These are phyloP conservation scores for Hololepta plana DNA, from an alignment of 2,888 invertebrate species.

Conservation along the genomic window DNA sequence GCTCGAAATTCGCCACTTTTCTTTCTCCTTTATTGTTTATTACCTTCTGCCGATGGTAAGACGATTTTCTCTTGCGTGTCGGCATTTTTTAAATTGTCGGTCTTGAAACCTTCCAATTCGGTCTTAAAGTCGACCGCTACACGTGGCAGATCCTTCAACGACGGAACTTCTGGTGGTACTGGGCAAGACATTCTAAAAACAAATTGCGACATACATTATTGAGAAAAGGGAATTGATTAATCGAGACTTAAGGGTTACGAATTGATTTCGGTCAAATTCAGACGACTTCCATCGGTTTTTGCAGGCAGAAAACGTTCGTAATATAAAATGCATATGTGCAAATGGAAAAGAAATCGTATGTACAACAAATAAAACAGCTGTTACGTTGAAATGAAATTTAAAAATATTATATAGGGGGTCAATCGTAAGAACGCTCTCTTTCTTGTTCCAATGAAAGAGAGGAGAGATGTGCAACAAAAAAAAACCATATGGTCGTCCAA, in stretches of 20 bases:
- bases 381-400: no score
- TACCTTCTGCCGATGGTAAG: slow-evolving; percentile 88
- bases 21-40: slow-evolving; percentile 7
- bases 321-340: no score
- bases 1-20: no score
- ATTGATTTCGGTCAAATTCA: no score
- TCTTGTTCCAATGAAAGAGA: neutral
- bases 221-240: no score
- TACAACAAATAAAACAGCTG: no score
- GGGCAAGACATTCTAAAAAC: slow-evolving; percentile 27
- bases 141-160: slow-evolving; percentile 80
- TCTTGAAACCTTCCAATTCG: slow-evolving; percentile 82
- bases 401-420: neutral
- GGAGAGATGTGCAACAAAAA: no score
- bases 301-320: no score
- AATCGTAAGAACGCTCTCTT: slow-evolving; percentile 4
- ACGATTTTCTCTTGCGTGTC: slow-evolving; percentile 83
- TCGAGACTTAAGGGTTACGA: no score
- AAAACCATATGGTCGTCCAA: slow-evolving; percentile 6
- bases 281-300: no score
- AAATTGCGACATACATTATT: no score
- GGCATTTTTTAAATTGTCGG: slow-evolving; percentile 71
- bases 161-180: slow-evolving; percentile 38
- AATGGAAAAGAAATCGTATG: no score
- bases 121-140: slow-evolving; percentile 77